Evolutionary conservation across 1,140 invertebrate species (phyloP).

Genomic region (Drosophila auraria): DNA sequence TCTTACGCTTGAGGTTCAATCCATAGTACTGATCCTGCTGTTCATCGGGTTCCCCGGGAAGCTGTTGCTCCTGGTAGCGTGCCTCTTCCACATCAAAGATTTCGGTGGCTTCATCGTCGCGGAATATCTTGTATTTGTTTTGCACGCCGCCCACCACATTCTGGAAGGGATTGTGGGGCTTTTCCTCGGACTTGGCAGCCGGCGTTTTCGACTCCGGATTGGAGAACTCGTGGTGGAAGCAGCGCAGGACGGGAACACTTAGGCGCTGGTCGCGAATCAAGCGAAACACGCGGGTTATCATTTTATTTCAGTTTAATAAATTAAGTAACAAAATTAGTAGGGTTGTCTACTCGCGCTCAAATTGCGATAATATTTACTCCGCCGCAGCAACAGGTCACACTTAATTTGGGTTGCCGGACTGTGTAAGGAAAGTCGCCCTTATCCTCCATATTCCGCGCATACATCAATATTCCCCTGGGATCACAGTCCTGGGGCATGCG

Average conservation of each 20-base stretch:
- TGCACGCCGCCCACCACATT: conserved; percentile 57
- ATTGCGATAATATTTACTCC: not conserved
- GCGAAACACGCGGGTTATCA: conserved; percentile 71
- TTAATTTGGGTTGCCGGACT: not conserved
- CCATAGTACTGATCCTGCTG: conserved; percentile 85
- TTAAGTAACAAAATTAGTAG: conserved; percentile 31
- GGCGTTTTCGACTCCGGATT: conserved; percentile 26
- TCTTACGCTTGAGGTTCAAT: conserved; percentile 86
- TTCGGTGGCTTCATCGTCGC: conserved; percentile 88
- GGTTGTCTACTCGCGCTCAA: not conserved
- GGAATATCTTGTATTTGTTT: conserved; percentile 78
- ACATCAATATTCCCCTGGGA: too few relatives aligned
- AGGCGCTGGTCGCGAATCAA: conserved; percentile 61
- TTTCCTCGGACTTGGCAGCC: not conserved
- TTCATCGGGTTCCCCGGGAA: conserved; percentile 33
- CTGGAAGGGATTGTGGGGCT: conserved; percentile 5
- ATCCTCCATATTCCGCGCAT: too few relatives aligned
- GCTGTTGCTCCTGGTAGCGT: conserved; percentile 76
- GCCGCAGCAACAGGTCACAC: not conserved
- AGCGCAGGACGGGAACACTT: conserved; percentile 66
- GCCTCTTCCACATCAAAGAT: conserved; percentile 90
- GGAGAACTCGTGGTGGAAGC: conserved; percentile 79
- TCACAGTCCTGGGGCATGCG: too few relatives aligned
- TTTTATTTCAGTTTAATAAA: conserved; percentile 32
- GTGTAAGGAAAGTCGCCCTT: not conserved